Base-by-base conservation (phyloP, 1,140 invertebrate genomes). In the Diorhabda elongata region DNA sequence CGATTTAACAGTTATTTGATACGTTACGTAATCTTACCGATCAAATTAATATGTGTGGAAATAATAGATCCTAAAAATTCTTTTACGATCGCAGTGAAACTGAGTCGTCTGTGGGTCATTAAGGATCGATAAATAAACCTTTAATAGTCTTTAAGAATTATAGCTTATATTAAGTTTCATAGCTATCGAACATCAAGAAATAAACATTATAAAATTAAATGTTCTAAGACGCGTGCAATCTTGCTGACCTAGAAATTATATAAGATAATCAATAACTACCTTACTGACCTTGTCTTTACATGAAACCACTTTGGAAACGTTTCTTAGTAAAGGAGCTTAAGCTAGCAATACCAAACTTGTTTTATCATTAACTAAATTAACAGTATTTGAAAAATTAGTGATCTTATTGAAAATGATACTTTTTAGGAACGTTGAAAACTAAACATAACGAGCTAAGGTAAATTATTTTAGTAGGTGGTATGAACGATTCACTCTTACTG, bases 251-350 rank as follows among this genome's bases (percentile, higher is more conserved):
- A 61, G 59, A 61, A 61, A 61, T 43, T 26, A 59, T 61, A 61
- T 61, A 61, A 61, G 59, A 61, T 61, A 61, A 61, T 61, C 59
- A 61, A 61, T 61, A 61, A 43, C 59, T 61, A 61, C 42, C 59
- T 61, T 8, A 41, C 11, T 43, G 59, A 61, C 59, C 59, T 61
- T 61, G 59, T 61, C 59, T 61, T 41, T 5, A 43, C 7, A 9
- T 61, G 42, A 61, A 61, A 61, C 59, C 42, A 8, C 59, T 61
- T 61, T 61, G 26, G 42, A 43, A 61, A 61, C 47, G n/a, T 52
- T 52, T 52, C 6, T 52, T 52, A 52, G 47, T 52, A 6, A 4
- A 52, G 47, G 6, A 6, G 47, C 47, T 52, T 52, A 26, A 26
- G 26, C 26, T 26, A 26, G 26, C 26, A 26, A 26, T 26, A 26